Conservation (phyloP, 2,888 invertebrate species). For the Hirtodrosophila cameraria region DNA sequence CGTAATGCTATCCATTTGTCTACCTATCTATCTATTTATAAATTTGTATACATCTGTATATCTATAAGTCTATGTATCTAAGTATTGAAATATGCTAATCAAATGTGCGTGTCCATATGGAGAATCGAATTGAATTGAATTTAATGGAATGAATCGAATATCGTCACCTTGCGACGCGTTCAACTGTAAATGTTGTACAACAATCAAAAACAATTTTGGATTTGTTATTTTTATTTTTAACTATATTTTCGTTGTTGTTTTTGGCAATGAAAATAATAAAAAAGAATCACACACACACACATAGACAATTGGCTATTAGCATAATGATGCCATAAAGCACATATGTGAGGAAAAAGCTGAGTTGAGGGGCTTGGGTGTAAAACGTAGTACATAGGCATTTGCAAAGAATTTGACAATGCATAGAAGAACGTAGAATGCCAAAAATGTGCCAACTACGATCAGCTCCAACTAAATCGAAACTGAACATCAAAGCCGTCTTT, state of each 20-base stretch:
- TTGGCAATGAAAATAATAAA: conserved; percentile 18
- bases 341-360: neutral
- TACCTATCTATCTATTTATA: neutral
- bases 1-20: conserved; percentile 44
- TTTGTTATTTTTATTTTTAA: conserved; percentile 9
- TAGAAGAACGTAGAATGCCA: conserved; percentile 50
- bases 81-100: conserved; percentile 59
- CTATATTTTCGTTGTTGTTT: neutral
- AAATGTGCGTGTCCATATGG: conserved; percentile 57
- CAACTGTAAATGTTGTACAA: conserved; percentile 78
- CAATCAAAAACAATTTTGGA: conserved; percentile 45
- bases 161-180: conserved; percentile 11
- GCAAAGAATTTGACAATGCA: conserved; percentile 60
- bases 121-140: conserved; percentile 28
- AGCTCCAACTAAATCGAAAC: neutral
- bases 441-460: conserved; percentile 35
- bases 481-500: too few relatives aligned
- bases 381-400: conserved; percentile 23
- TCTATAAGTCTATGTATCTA: conserved; percentile 3
- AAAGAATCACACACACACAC: too few relatives aligned
- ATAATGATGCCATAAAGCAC: conserved; percentile 74
- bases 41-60: neutral
- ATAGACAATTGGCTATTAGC: conserved; percentile 76
- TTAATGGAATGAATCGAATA: conserved; percentile 28
- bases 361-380: neutral